Evolutionary conservation across 2,797 vertebrate genomes (phyloP), one percentile per base, ranked within the genome.

Genomic region (Acrossocheilus fasciatus): DNA sequence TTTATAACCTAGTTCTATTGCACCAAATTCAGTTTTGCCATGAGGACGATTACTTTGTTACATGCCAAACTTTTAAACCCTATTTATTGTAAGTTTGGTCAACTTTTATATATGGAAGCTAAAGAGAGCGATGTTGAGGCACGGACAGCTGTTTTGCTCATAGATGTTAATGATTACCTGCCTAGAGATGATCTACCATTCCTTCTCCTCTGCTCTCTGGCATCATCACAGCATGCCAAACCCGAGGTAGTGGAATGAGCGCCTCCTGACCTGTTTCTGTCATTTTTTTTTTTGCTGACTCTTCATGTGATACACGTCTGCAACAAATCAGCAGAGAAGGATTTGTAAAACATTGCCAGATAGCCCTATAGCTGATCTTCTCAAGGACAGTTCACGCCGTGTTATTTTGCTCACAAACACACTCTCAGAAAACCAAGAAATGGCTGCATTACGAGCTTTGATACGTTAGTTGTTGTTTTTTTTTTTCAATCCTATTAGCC

Each of bases 331-430:
- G 39, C 76, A 62, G 9, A 85, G 39, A 47, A 12, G 68, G 30
- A 50, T 80, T 47, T 85, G 68, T 72, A 52, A 81, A 47, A 64
- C 69, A 70, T 84, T 88, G 68, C 87, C 85, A 87, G 85, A 87
- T 52, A 85, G 57, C 68, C 68, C 74, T 81, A 47, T n/a, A 81
- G 45, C 45, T 69, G 45, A 52, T 70, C 64, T 69, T 81, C 80
- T 70, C 64, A 81, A 69, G 80, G 80, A 86, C 64, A 36, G 11
- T 23, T 62, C 43, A 83, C 6, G 23, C 52, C 2, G 3, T 90
- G 84, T 72, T 74, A n/a, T 64, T 39, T 54, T 80, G 57, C 52
- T 66, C 54, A 20, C 36, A 75, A 87, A 83, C 36, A 41, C 45
- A 11, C 34, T 87, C 10, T 83, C 26, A 23, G 75, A 78, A 52